Percentiles rank a stretch among this genome's conserved stretches.
Conservation (phyloP, 2,797 vertebrate species). For the Enoplosus armatus region DNA sequence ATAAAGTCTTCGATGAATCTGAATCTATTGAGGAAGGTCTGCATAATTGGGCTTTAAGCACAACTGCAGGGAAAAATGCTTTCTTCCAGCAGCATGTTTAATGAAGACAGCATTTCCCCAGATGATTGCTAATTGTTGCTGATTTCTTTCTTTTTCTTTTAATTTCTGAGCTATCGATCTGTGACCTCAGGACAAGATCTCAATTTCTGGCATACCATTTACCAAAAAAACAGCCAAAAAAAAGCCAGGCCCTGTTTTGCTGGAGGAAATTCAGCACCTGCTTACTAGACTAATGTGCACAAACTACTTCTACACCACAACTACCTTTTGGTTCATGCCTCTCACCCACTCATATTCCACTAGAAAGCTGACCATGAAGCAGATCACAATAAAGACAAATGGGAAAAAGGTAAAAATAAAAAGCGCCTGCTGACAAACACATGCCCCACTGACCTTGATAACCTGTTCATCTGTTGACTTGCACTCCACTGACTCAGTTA, state of each 20-base stretch:
- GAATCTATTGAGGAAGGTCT: neutral
- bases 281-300: neutral
- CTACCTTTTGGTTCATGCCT: constrained; percentile 19
- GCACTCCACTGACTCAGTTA: constrained; percentile 95
- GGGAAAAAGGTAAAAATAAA: constrained; percentile 1
- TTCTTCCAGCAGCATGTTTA: neutral
- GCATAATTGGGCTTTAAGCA: neutral
- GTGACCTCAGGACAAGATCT: neutral
- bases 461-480: constrained; percentile 91
- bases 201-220: neutral
- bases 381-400: constrained; percentile 8
- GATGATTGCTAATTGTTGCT: neutral
- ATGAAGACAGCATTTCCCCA: neutral
- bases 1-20: constrained; percentile 5
- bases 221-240: no score
- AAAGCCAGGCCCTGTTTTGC: neutral
- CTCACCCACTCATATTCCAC: neutral
- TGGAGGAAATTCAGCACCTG: constrained; percentile 8
- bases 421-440: constrained; percentile 11
- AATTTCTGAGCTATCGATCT: neutral
- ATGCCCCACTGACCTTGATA: constrained; percentile 88
- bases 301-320: constrained; percentile 7
- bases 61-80: neutral
- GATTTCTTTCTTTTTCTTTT: neutral
- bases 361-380: neutral